Evolutionary conservation across 2,797 vertebrate species (phyloP), one percentile per base, ranked within the genome.

Genomic region (Leptodactylus fallax): DNA sequence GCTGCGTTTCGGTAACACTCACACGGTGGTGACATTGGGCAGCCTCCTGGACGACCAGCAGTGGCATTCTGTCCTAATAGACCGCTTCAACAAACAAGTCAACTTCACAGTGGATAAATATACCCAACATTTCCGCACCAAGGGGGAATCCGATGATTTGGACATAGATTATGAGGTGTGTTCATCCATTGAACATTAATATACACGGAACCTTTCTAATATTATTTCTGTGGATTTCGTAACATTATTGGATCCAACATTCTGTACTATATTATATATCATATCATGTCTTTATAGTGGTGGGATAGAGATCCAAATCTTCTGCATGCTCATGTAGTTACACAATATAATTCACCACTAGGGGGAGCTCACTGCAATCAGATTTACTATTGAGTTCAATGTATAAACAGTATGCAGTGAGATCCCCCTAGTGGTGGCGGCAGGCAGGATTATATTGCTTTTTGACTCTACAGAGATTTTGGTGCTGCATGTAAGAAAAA

Each of bases 131-230:
- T 98, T 99, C 92, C 96, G 97, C 65, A 97, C 96, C 2, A 96
- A 95, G 90, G 98, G 98, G 0, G 97, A 97, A 9, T 96, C 97
- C 0, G 97, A 98, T 91, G 96, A 97, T 11, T 92, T 99, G 93
- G 97, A 99, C 90, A 97, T 99, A 25, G 98, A 99, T 93, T 99
- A 99, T 5, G 98, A 99, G 97, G 98, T 97, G 91, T 74, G 95
- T 93, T 23, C 56, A 60, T 60, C 55, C 27, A 58, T 27, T 17
- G 11, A 11, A 55, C 13, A 12, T 55, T 12, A 25, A 2, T 11
- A 11, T 77, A 7, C 9, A 67, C 14, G 12, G 25, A 3, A 67
- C 25, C 6, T 67, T 8, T 67, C 25, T 13, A 7, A 27, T 25
- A 65, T 58, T 17, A 65, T n/a, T 65, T 65, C 11, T 55, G 61